Evolutionary conservation across 2,113 vertebrate genomes (phyloP).

Genomic region (Neolamprologus fasciatus): DNA sequence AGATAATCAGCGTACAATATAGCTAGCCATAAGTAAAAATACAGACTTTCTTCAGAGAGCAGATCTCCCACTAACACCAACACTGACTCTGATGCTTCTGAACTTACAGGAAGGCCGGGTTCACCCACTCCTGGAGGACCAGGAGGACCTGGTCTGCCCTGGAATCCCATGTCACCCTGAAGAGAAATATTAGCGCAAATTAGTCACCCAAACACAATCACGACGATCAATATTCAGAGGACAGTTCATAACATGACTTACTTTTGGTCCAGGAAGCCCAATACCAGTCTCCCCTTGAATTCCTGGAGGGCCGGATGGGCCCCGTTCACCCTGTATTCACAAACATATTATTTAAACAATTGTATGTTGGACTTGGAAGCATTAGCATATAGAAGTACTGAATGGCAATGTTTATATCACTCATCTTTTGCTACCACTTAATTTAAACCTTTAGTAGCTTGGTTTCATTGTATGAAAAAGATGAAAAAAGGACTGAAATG

Average conservation of each 20-base stretch:
- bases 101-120: constrained; percentile 78
- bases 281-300: constrained; percentile 83
- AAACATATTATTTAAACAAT: not conserved
- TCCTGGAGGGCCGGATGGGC: constrained; percentile 74
- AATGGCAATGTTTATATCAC: not conserved
- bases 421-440: not conserved
- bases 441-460: not conserved
- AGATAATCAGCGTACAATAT: not conserved
- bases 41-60: not conserved
- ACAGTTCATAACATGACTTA: constrained; percentile 15
- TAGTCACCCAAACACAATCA: not conserved
- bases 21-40: not conserved
- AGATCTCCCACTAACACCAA: not conserved
- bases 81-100: not conserved
- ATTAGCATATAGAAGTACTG: not conserved
- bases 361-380: not conserved
- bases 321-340: constrained; percentile 81
- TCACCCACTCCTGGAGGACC: constrained; percentile 83
- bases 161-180: constrained; percentile 82
- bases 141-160: constrained; percentile 76
- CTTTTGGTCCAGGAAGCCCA: constrained; percentile 83
- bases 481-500: not conserved
- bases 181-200: not conserved
- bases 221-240: not conserved
- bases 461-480: not conserved